phyloP scores from a whole-genome alignment of 2,113 vertebrate species.

The Calidris pugnax region DNA sequence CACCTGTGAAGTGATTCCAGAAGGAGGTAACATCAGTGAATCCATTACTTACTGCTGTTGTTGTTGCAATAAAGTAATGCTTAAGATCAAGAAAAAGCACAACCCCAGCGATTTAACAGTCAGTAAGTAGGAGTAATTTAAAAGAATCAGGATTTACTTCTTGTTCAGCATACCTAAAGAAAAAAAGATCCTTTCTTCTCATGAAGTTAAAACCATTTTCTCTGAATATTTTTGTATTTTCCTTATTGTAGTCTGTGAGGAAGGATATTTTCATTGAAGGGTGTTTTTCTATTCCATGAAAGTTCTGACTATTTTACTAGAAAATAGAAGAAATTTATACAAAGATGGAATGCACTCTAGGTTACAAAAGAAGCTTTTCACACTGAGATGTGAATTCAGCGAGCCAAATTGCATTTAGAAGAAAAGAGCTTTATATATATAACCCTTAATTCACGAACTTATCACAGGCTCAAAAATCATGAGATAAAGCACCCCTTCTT shows the following conservation, averaged over 20 bases:
- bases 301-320: not conserved
- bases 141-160: not conserved
- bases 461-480: not conserved
- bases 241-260: not conserved
- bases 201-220: not conserved
- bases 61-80: not conserved
- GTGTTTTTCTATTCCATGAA: not conserved
- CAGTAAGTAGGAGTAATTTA: not conserved
- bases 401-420: not conserved
- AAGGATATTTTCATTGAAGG: not conserved
- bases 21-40: constrained; percentile 29
- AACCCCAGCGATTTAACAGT: not conserved
- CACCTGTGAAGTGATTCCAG: constrained; percentile 48
- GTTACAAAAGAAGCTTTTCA: constrained; percentile 2
- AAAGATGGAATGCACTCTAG: not conserved
- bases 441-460: not conserved
- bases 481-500: not conserved
- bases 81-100: not conserved
- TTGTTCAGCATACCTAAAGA: not conserved
- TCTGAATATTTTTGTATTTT: not conserved
- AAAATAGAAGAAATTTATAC: not conserved
- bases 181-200: not conserved
- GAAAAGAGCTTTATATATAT: not conserved
- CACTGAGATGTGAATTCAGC: not conserved
- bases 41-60: not conserved